These are phyloP conservation scores for Syngnathus acus DNA, from an alignment of 2,797 vertebrate species.

Conservation along the genomic window DNA sequence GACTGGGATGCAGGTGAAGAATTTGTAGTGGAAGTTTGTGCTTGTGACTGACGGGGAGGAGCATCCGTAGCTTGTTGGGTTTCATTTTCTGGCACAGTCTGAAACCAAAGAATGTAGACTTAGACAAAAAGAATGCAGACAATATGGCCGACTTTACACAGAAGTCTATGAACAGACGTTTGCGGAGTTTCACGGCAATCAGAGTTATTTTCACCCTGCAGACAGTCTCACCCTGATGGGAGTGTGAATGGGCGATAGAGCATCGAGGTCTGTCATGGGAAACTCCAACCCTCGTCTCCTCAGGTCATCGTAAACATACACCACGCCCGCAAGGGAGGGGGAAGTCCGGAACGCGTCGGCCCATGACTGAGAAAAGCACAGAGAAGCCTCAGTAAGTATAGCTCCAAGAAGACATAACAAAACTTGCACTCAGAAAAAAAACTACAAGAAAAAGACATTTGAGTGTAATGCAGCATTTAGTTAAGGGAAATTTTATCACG, in stretches of 20 bases:
- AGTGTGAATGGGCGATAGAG: conserved; percentile 93
- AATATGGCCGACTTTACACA: background rate
- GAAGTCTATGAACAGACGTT: background rate
- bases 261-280: conserved; percentile 96
- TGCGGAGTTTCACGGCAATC: too few relatives aligned
- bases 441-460: background rate
- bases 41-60: conserved; percentile 26
- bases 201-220: background rate
- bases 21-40: conserved; percentile 23
- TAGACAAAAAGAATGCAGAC: background rate
- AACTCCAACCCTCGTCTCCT: conserved; percentile 91
- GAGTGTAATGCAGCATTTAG: background rate
- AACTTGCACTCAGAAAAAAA: background rate
- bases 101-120: conserved; percentile 7
- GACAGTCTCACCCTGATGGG: conserved; percentile 81
- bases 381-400: conserved; percentile 3
- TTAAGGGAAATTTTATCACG: background rate
- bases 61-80: conserved; percentile 24
- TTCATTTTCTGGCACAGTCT: conserved; percentile 66
- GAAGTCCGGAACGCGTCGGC: conserved; percentile 92
- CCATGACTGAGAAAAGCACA: conserved; percentile 78
- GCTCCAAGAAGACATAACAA: background rate
- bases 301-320: conserved; percentile 89
- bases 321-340: conserved; percentile 84
- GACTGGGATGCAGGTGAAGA: conserved; percentile 21